A percentile compares a stretch with the other conserved stretches of the same genome.
These are phyloP conservation scores for Halictus ligatus DNA, from an alignment of 2,888 invertebrate genomes.

Conservation along the genomic window DNA sequence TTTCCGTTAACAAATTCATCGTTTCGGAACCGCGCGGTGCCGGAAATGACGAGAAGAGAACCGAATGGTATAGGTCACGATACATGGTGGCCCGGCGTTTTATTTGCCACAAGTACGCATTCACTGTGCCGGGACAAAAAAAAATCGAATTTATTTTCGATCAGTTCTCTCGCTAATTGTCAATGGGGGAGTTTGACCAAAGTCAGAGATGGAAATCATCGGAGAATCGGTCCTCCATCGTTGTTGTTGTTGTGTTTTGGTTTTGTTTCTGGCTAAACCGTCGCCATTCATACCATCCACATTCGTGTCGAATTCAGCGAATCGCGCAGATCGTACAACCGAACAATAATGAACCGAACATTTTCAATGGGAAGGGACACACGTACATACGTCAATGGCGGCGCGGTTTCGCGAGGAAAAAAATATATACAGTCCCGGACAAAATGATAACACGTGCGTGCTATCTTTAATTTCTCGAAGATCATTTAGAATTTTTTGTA, in stretches of 20 bases:
- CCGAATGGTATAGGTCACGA: background rate
- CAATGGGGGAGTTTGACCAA: constrained; percentile 3
- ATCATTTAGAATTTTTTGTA: no score
- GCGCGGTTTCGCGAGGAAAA: background rate
- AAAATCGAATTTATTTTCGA: constrained; percentile 42
- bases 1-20: constrained; percentile 3
- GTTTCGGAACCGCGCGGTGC: background rate
- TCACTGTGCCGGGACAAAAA: background rate
- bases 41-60: background rate
- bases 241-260: constrained; percentile 17
- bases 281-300: constrained; percentile 8
- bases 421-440: no score
- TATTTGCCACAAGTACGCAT: background rate
- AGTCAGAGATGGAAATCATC: constrained; percentile 49
- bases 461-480: no score
- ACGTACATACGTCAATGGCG: constrained; percentile 4
- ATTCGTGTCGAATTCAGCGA: constrained; percentile 40
- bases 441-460: no score
- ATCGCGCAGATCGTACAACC: constrained; percentile 50
- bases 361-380: constrained; percentile 48
- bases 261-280: constrained; percentile 43
- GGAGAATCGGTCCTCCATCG: constrained; percentile 40
- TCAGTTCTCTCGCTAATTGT: constrained; percentile 50
- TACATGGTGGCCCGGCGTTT: background rate
- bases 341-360: constrained; percentile 60